Conservation (phyloP, 2,797 vertebrate genomes). For the Cyprinella venusta region DNA sequence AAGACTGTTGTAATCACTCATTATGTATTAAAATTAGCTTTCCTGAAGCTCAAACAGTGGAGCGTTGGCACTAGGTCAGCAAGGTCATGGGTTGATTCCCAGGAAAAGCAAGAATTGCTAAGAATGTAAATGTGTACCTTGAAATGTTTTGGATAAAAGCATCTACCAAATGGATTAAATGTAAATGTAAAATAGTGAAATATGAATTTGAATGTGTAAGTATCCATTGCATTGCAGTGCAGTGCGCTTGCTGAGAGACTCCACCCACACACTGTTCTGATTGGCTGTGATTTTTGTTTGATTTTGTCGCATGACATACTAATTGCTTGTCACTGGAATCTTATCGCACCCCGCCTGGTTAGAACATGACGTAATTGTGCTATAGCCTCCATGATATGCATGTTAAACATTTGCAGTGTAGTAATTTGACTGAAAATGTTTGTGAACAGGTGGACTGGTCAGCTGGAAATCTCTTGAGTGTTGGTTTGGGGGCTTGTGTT, state of each 20-base stretch:
- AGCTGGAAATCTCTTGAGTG: slow-evolving; percentile 83
- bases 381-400: background rate
- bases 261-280: background rate
- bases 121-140: no score
- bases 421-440: background rate
- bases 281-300: background rate
- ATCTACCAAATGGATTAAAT: no score
- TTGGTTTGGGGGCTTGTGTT: slow-evolving; percentile 84
- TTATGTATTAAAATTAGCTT: no score
- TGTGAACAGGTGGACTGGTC: slow-evolving; percentile 79
- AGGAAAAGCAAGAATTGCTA: no score
- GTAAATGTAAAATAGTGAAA: background rate
- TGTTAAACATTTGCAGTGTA: background rate
- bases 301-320: background rate
- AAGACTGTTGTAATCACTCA: background rate
- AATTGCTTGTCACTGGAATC: background rate
- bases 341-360: background rate
- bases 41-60: background rate
- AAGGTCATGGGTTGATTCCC: no score
- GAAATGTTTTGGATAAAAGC: no score
- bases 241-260: no score
- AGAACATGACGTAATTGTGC: background rate
- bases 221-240: background rate
- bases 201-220: no score
- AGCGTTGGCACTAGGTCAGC: no score